Evolutionary conservation across 2,888 invertebrate species (phyloP).

Genomic region (Galeopsomyia nigrocyanea): DNA sequence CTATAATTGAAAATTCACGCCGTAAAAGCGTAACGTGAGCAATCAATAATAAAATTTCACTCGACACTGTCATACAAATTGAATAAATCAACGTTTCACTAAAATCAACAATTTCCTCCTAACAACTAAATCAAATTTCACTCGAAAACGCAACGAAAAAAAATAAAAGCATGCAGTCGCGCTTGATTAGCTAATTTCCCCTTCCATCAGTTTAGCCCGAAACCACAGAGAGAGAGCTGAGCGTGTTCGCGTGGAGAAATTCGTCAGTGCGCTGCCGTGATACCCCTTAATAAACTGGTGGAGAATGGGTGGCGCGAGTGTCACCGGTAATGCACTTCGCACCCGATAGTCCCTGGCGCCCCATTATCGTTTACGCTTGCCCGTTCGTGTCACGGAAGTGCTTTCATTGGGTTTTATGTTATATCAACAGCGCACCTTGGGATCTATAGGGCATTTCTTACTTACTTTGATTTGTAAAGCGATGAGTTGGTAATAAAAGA

Average conservation of each 20-base stretch:
- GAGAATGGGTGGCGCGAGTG: neutral
- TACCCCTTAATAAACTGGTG: constrained; percentile 30
- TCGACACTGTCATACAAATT: too few relatives aligned
- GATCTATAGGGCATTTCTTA: too few relatives aligned
- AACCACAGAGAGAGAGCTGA: too few relatives aligned
- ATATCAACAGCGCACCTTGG: too few relatives aligned
- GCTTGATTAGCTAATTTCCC: constrained; percentile 38
- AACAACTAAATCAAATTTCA: neutral
- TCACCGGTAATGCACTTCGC: constrained; percentile 27
- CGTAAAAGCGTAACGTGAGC: neutral
- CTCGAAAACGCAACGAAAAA: neutral
- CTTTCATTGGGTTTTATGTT: too few relatives aligned
- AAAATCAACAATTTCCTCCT: too few relatives aligned
- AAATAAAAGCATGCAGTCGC: neutral
- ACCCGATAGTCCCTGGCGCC: constrained; percentile 25
- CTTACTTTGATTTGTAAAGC: too few relatives aligned
- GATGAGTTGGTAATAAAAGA: too few relatives aligned
- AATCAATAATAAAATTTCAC: constrained; percentile 24
- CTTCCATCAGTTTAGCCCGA: neutral
- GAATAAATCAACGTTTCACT: too few relatives aligned
- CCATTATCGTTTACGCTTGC: too few relatives aligned
- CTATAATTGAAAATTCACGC: constrained; percentile 12
- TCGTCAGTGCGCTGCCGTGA: constrained; percentile 13
- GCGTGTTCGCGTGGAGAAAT: neutral
- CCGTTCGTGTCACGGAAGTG: too few relatives aligned